Evolutionary conservation across 2,797 vertebrate species (phyloP), one percentile per base, ranked within the genome.

Genomic region (Synanceia verrucosa): DNA sequence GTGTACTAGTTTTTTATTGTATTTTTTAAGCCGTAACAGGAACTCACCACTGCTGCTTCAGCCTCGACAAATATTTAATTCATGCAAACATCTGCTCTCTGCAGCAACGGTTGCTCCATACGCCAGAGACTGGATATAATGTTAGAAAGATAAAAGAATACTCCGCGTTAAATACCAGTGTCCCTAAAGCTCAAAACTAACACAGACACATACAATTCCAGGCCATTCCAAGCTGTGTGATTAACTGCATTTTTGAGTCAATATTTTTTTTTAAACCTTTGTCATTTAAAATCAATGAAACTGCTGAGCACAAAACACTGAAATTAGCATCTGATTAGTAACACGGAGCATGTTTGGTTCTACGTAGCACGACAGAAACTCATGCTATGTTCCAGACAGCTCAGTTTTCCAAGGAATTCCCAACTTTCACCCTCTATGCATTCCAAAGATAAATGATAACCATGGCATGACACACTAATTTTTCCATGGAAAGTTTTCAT

Each of bases 81-180:
- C 74, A 86, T 86, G 76, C 67, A 83, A 85, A 90, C 89, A 89
- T 87, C 88, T 87, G 88, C 74, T 86, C 61, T 52, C 59, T 63
- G 65, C 73, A 70, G 68, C 59, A 57, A 82, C 72, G 31, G 60
- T 58, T 59, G 56, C 61, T 78, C 37, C 28, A 46, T 57, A 72
- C 70, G 66, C 70, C 26, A 53, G 59, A 76, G 62, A 75, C 61
- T 24, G 13, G 77, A 73, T 53, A 28, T 19, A 58, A 21, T 31
- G 37, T 48, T 76, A 21, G 37, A 69, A 52, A 65, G 29, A 75
- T 63, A 65, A 65, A 65, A 75, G 2, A 19, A 4, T 53, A 26
- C 36, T 14, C 58, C 23, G 16, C 51, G 10, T 71, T 46, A 43
- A 65, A 69, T 37, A 34, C 8, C 50, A 26, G 37, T 48, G 46